Base-by-base conservation (phyloP, 2,888 invertebrate genomes). In the Malthinus flaveolus region DNA sequence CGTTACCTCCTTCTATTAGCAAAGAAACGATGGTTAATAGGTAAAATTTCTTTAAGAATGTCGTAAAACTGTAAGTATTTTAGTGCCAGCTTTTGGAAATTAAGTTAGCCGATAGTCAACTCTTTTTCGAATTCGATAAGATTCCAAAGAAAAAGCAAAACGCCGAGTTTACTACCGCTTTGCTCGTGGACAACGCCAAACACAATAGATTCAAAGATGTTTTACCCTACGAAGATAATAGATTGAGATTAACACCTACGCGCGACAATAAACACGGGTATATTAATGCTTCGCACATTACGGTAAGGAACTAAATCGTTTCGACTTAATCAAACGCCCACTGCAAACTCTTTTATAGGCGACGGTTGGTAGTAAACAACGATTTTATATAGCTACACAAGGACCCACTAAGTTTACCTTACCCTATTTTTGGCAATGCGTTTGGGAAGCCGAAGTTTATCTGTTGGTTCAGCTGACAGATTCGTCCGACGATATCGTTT, bases 221-320 rank as follows among this genome's bases (percentile, higher is more conserved):
- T 67, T 82, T 95, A 63, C 96, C 96, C 0, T 97, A 96, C 75
- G 95, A 94, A 72, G 93, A 93, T 73, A 95, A 93, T 76, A 79
- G 95, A 49, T 89, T 96, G 33, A 83, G 90, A 60, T 80, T 96
- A 13, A 87, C 88, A n/a, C 91, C 95, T 5, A 85, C 88, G 7
- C 88, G 89, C 70, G 85, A 86, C 67, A 96, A 97, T 79, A 88
- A 89, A 51, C 85, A 86, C 71, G 96, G 96, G 9, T 97, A 96
- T 71, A 91, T 96, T 66, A 96, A 96, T 80, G 95, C 95, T 1
- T 95, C 94, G 1, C 91, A 94, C 72, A 87, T 96, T 61, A 91
- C 91, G 70, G 94, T 93, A 76, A 75, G 74, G 5, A 23, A 23
- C 23, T 23, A 3, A 23, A 23, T 23, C 5, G 23, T 23, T 23